Conservation (phyloP, 2,888 invertebrate species). For the Megamerina dolium region DNA sequence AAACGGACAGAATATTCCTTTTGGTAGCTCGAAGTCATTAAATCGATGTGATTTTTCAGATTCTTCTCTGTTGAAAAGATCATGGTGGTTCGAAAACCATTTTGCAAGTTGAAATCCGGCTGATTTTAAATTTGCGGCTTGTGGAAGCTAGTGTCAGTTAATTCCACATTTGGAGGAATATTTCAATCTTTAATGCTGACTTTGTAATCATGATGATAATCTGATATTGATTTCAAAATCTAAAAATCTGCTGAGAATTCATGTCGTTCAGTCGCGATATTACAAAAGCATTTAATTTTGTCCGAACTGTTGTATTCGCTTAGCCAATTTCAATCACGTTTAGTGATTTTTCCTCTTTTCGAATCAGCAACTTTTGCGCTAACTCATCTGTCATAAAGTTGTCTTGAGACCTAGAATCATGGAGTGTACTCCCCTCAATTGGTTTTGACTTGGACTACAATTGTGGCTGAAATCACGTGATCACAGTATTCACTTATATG, state of each 20-base stretch:
- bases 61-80: background rate
- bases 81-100: background rate
- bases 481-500: background rate
- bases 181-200: constrained; percentile 8
- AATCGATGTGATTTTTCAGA: background rate
- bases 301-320: constrained; percentile 7
- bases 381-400: constrained; percentile 15
- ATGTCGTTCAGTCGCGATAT: constrained; percentile 3
- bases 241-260: constrained; percentile 11
- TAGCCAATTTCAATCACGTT: constrained; percentile 13
- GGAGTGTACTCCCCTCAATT: constrained; percentile 7
- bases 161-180: constrained; percentile 11
- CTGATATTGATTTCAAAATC: constrained; percentile 9
- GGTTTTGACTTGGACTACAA: constrained; percentile 10
- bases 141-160: constrained; percentile 14
- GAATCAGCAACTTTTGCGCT: constrained; percentile 5
- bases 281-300: constrained; percentile 7
- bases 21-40: background rate
- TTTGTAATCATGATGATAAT: constrained; percentile 8
- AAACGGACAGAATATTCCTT: background rate
- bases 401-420: constrained; percentile 10
- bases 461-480: constrained; percentile 14
- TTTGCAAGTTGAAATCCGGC: constrained; percentile 1
- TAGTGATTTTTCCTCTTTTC: constrained; percentile 7
- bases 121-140: constrained; percentile 13